Evolutionary conservation across 2,113 vertebrate species (phyloP).

Genomic region (Drymodes brunneopygia): DNA sequence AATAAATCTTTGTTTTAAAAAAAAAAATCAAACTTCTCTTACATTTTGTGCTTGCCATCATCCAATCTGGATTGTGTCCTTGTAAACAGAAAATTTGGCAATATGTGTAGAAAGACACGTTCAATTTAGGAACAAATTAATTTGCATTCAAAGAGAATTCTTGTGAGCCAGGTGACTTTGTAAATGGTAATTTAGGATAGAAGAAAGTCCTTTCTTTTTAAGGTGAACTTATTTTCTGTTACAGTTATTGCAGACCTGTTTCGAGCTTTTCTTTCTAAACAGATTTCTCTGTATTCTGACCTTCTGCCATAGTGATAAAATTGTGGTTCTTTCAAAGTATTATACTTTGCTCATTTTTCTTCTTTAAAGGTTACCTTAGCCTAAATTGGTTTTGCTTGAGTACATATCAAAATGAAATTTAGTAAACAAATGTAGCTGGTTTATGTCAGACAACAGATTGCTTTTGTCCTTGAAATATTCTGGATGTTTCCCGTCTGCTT

Average conservation of each 20-base stretch:
- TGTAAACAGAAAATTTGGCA: not conserved
- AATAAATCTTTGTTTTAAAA: not conserved
- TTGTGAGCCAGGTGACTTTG: not conserved
- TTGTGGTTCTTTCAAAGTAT: conserved; percentile 17
- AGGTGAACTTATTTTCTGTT: not conserved
- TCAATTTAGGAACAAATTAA: not conserved
- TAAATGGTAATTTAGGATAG: not conserved
- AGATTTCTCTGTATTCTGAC: conserved; percentile 1
- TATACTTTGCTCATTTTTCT: not conserved
- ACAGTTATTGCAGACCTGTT: not conserved
- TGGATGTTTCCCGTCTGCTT: not conserved
- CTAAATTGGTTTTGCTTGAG: conserved; percentile 44
- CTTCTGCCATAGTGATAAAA: conserved; percentile 2
- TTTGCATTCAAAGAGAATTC: conserved; percentile 4
- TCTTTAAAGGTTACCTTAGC: conserved; percentile 48
- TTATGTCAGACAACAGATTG: conserved; percentile 22
- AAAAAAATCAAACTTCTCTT: not conserved
- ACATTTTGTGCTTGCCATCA: not conserved
- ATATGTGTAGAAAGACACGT: not conserved
- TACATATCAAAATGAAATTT: conserved; percentile 32
- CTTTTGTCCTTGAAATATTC: conserved; percentile 51
- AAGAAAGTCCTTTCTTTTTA: not conserved
- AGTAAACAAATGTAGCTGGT: conserved; percentile 47
- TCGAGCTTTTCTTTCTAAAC: conserved; percentile 4
- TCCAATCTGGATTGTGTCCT: not conserved